Conservation (phyloP, 2,888 invertebrate genomes). For the Drosophila barbarae region DNA sequence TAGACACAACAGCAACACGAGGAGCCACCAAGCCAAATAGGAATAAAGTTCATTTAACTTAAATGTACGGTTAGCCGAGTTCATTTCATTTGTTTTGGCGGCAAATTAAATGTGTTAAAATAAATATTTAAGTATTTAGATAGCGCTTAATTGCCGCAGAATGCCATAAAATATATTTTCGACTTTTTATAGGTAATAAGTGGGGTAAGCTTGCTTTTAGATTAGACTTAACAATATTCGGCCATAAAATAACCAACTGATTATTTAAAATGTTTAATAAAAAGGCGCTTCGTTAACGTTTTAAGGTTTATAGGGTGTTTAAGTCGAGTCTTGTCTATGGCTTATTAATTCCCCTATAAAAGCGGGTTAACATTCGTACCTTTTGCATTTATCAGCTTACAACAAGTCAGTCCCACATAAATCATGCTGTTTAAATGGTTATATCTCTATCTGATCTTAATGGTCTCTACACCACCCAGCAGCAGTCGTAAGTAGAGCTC, state of each 20-base stretch:
- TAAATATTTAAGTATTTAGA: slow-evolving; percentile 27
- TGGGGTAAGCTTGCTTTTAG: slow-evolving; percentile 16
- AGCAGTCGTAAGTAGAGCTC: slow-evolving; percentile 11
- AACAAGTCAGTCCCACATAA: slow-evolving; percentile 27
- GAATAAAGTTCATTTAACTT: slow-evolving; percentile 20
- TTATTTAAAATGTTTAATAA: slow-evolving; percentile 9
- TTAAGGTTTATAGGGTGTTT: slow-evolving; percentile 27
- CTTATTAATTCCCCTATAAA: slow-evolving; percentile 30
- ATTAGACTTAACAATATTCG: slow-evolving; percentile 8
- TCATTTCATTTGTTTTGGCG: slow-evolving; percentile 9
- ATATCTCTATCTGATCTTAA: slow-evolving; percentile 31
- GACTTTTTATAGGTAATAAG: slow-evolving; percentile 3
- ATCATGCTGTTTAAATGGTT: slow-evolving; percentile 31
- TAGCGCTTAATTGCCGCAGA: slow-evolving; percentile 17
- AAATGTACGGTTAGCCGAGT: slow-evolving; percentile 20
- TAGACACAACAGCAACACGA: slow-evolving; percentile 32
- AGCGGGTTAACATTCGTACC: slow-evolving; percentile 22
- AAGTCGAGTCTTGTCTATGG: background rate
- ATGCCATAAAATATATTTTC: slow-evolving; percentile 4
- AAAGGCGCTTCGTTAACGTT: background rate
- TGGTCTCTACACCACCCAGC: slow-evolving; percentile 7
- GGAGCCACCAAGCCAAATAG: background rate
- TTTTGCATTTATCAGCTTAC: slow-evolving; percentile 23
- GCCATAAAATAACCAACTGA: slow-evolving; percentile 5
- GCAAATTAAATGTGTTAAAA: slow-evolving; percentile 23